A percentile compares a stretch with the other conserved stretches of the same genome.
phyloP scores from a whole-genome alignment of 2,888 invertebrate species.

The Synergus umbraculus region DNA sequence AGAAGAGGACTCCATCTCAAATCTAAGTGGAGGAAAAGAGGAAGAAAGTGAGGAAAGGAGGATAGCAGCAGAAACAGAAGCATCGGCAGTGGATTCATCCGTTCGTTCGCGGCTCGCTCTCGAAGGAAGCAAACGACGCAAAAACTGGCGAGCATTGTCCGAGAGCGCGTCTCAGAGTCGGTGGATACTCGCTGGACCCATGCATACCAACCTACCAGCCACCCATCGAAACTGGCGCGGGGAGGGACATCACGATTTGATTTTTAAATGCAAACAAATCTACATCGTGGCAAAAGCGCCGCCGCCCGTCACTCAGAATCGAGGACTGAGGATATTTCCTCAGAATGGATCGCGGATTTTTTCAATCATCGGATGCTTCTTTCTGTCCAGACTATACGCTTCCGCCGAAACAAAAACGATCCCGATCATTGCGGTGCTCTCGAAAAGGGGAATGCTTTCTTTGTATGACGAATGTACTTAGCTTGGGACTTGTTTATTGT shows the following conservation, averaged over 20 bases:
- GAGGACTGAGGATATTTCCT: slow-evolving; percentile 51
- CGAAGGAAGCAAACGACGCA: slow-evolving; percentile 74
- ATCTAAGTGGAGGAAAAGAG: slow-evolving; percentile 14
- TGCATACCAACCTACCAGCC: slow-evolving; percentile 68
- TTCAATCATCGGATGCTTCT: slow-evolving; percentile 62
- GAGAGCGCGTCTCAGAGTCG: slow-evolving; percentile 52
- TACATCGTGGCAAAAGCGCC: slow-evolving; percentile 76
- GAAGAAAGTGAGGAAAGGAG: slow-evolving; percentile 52
- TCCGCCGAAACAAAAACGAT: slow-evolving; percentile 29
- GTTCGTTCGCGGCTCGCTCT: slow-evolving; percentile 56
- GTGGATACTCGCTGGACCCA: slow-evolving; percentile 51
- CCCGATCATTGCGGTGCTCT: neutral
- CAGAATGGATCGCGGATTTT: slow-evolving; percentile 63
- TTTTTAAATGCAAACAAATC: slow-evolving; percentile 78
- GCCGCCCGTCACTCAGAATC: slow-evolving; percentile 66
- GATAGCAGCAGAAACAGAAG: slow-evolving; percentile 52
- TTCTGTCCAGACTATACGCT: slow-evolving; percentile 36
- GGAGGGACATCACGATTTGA: slow-evolving; percentile 70
- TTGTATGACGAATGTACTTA: slow-evolving; percentile 16
- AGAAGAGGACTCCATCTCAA: slow-evolving; percentile 14
- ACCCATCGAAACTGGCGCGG: slow-evolving; percentile 50
- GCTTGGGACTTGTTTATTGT: neutral
- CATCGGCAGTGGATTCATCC: slow-evolving; percentile 58
- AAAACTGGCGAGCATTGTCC: slow-evolving; percentile 76
- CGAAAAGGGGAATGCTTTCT: slow-evolving; percentile 24